Evolutionary conservation across 1,140 invertebrate species (phyloP).

Genomic region (Solenopsis fugax): DNA sequence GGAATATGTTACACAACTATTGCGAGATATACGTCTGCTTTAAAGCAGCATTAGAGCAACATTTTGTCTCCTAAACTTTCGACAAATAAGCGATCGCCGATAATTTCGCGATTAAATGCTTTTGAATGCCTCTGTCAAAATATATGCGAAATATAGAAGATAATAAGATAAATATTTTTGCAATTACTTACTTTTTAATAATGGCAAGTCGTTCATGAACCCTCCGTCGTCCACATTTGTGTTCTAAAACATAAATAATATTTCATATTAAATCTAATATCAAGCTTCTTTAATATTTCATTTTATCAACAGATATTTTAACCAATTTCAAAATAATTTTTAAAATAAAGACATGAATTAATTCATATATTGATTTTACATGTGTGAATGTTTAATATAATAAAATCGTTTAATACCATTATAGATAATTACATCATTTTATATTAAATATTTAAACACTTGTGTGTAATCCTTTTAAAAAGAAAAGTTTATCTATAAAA

Average conservation of each 20-base stretch:
- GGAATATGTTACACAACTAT: neutral
- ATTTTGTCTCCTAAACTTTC: neutral
- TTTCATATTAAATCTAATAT: constrained; percentile 10
- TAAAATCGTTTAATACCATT: neutral
- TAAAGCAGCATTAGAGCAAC: neutral
- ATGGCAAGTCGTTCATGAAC: constrained; percentile 95
- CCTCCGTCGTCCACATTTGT: constrained; percentile 94
- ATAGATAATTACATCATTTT: neutral
- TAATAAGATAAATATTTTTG: neutral
- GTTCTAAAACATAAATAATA: constrained; percentile 88
- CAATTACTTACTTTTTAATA: constrained; percentile 94
- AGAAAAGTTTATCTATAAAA: neutral
- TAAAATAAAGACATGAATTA: neutral
- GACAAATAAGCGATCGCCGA: neutral
- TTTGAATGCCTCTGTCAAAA: neutral
- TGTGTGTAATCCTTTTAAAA: neutral
- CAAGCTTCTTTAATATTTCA: constrained; percentile 35
- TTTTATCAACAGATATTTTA: neutral
- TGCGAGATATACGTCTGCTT: neutral
- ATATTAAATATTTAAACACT: neutral
- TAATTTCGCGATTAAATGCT: neutral
- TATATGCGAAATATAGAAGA: neutral
- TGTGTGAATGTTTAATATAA: too few relatives aligned
- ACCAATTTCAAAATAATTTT: neutral
- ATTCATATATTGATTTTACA: neutral